phyloP scores from a whole-genome alignment of 2,797 vertebrate genomes.

The Acipenser ruthenus region DNA sequence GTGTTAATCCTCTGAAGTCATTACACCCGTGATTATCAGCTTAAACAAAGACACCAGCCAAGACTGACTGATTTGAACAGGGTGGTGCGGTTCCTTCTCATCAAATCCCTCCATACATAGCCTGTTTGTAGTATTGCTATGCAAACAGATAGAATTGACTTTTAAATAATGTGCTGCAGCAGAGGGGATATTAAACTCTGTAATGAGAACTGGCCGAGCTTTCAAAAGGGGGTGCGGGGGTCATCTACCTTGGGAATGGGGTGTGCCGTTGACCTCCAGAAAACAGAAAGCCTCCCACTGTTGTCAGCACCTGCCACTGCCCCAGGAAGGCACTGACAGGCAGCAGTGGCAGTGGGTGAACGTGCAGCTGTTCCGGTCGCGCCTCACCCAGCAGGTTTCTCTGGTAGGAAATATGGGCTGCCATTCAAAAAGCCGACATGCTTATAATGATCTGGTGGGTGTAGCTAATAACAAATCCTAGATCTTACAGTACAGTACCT shows the following conservation, averaged over 20 bases:
- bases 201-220: constrained; percentile 17
- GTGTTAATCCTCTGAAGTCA: background rate
- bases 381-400: constrained; percentile 26
- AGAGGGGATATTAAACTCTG: constrained; percentile 23
- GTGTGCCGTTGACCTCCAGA: constrained; percentile 12
- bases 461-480: too few relatives aligned
- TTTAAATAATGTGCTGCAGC: constrained; percentile 7
- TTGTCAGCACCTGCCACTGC: background rate
- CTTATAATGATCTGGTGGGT: background rate
- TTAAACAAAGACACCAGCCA: background rate
- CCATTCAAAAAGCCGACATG: constrained; percentile 22
- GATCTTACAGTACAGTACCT: too few relatives aligned
- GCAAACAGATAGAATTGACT: background rate
- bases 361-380: constrained; percentile 23
- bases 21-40: background rate
- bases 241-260: constrained; percentile 17
- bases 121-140: background rate
- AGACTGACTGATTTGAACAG: background rate
- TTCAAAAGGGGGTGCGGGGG: too few relatives aligned
- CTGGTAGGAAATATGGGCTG: constrained; percentile 21
- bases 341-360: constrained; percentile 18
- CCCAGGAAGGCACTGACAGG: constrained; percentile 18
- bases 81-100: background rate
- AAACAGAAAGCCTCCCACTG: constrained; percentile 1
- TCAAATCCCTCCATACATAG: background rate